Base-by-base conservation (phyloP, 2,888 invertebrate genomes). In the Epinotia demarniana region DNA sequence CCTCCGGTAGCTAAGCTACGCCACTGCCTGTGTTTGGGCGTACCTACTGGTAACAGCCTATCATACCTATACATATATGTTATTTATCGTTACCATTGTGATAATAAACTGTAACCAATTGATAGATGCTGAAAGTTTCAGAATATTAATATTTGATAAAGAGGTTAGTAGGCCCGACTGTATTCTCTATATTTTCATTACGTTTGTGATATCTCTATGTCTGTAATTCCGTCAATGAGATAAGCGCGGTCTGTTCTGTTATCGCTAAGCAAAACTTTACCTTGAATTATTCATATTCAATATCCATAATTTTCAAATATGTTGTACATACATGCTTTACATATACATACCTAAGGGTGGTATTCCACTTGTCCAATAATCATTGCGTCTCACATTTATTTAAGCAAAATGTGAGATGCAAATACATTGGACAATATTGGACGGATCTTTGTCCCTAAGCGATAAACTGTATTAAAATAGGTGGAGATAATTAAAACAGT, bases 131-230 rank as follows among this genome's bases (percentile, higher is more conserved):
- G 55, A 75, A 72, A 66, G 27, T 67, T 64, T 64, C 23, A 27
- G 64, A 58, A 53, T 72, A 69, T 64, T 69, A 71, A 75, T 75
- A 71, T 73, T 75, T 76, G 85, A 87, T 87, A 88, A 85, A 84
- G 84, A 87, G 90, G 91, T 90, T 85, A 92, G 85, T 89, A 85
- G 90, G 87, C 80, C 81, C 83, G 67, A 61, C 67, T 66, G 53
- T 64, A 60, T 58, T 64, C 57, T 19, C 63, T 43, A 18, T 70
- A 69, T 55, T 60, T 66, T 68, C 63, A 68, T 63, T 73, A 68
- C 69, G 39, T 64, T 63, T 55, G 61, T 57, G 63, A 69, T 69
- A 70, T 73, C 60, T 68, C 19, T 64, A 16, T 73, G 63, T 58
- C 63, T 69, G n/a, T 13, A 66, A 60, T 39, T 58, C 63, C 69